Conservation (phyloP, 2,888 invertebrate genomes). For the Druceiella hillmani region DNA sequence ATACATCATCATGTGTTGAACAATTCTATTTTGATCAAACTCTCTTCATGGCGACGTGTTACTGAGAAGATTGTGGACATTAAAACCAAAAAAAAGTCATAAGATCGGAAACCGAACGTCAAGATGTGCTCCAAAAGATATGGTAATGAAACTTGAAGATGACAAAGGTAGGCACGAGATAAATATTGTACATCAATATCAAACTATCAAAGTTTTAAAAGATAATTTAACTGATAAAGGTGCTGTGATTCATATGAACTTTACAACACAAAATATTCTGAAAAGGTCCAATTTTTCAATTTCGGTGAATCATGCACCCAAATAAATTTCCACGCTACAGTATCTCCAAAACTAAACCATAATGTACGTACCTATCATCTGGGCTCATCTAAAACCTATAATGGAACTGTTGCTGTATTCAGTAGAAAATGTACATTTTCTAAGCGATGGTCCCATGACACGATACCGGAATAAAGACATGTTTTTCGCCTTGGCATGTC, state of each 20-base stretch:
- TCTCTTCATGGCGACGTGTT: constrained; percentile 15
- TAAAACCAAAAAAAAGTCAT: constrained; percentile 10
- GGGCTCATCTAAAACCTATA: too few species aligned
- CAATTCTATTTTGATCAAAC: constrained; percentile 15
- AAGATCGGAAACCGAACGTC: constrained; percentile 10
- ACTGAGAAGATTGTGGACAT: constrained; percentile 15
- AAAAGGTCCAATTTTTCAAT: constrained; percentile 15
- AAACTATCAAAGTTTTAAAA: constrained; percentile 13
- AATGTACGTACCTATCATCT: too few species aligned
- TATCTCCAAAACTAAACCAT: too few species aligned
- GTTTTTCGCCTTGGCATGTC: too few species aligned
- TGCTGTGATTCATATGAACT: constrained; percentile 14
- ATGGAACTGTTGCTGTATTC: too few species aligned
- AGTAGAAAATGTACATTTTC: too few species aligned
- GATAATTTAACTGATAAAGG: constrained; percentile 12
- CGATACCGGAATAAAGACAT: too few species aligned
- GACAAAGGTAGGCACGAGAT: constrained; percentile 12
- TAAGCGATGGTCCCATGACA: too few species aligned
- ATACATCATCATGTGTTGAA: constrained; percentile 17
- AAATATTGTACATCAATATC: constrained; percentile 16
- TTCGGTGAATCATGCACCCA: too few species aligned
- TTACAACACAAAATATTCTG: constrained; percentile 10
- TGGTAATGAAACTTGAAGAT: constrained; percentile 16
- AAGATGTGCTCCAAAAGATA: constrained; percentile 14
- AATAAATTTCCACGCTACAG: too few species aligned